Conservation (phyloP, 2,113 vertebrate genomes). For the Cairina moschata region DNA sequence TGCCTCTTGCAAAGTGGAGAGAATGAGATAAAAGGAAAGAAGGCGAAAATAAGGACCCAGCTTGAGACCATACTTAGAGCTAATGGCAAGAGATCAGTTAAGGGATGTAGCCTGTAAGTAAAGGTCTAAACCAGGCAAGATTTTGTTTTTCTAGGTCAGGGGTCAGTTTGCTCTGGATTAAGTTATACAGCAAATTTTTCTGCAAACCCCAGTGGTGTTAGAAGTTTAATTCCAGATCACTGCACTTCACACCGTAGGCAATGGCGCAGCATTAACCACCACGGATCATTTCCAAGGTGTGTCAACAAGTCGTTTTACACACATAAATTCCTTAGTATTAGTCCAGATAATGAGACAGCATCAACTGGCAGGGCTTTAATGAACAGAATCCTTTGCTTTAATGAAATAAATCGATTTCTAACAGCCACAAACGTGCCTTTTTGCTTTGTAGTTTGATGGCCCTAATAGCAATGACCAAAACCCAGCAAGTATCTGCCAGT, state of each 20-base stretch:
- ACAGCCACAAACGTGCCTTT: background rate
- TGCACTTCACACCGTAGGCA: rapidly evolving
- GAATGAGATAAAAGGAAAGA: background rate
- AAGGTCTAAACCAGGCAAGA: background rate
- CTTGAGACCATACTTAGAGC: background rate
- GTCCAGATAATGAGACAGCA: background rate
- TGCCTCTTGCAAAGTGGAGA: background rate
- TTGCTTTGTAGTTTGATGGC: background rate
- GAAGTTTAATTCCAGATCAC: background rate
- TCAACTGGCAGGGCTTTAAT: background rate
- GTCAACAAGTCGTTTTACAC: background rate
- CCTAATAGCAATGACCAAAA: slow-evolving; percentile 3
- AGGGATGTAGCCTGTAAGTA: background rate
- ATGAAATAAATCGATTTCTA: background rate
- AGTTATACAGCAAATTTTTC: background rate
- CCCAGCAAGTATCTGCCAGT: background rate
- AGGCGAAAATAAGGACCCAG: background rate
- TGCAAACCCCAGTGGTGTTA: background rate
- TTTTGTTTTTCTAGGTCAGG: background rate
- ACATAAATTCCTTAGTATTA: background rate
- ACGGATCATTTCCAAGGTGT: rapidly evolving
- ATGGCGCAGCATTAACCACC: rapidly evolving
- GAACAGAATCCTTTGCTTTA: background rate
- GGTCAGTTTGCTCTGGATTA: background rate
- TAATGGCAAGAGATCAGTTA: background rate